Evolutionary conservation across 2,797 vertebrate species (phyloP).

Genomic region (Simalia tracyae): DNA sequence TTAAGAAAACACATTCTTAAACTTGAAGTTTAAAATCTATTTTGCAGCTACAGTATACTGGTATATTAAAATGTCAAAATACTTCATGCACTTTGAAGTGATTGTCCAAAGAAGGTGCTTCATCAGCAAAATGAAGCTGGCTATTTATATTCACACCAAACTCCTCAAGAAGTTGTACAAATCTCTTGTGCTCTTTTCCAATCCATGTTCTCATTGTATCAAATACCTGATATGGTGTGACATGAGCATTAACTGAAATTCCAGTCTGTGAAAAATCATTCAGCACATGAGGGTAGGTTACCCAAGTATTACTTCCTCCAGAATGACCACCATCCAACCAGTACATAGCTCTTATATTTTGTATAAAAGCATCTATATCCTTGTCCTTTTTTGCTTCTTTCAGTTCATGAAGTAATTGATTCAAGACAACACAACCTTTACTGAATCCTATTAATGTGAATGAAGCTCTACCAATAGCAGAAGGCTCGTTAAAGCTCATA

Average conservation of each 20-base stretch:
- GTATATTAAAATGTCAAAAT: conserved; percentile 67
- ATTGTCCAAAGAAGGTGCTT: conserved; percentile 88
- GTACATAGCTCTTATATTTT: conserved; percentile 84
- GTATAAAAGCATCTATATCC: conserved; percentile 77
- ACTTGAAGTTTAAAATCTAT: conserved; percentile 48
- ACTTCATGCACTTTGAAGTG: conserved; percentile 93
- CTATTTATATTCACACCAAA: conserved; percentile 80
- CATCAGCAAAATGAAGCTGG: conserved; percentile 88
- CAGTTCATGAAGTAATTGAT: conserved; percentile 93
- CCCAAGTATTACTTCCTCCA: conserved; percentile 93
- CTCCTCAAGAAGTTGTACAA: conserved; percentile 86
- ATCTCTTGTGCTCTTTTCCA: conserved; percentile 88
- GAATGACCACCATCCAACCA: conserved; percentile 98
- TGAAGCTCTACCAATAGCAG: conserved; percentile 71
- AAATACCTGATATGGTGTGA: conserved; percentile 93
- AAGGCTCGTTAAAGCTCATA: conserved; percentile 58
- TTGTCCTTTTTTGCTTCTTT: conserved; percentile 83
- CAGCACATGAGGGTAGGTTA: conserved; percentile 84
- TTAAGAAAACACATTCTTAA: conserved; percentile 37
- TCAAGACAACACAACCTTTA: conserved; percentile 98
- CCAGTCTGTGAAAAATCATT: conserved; percentile 83
- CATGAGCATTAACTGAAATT: conserved; percentile 86
- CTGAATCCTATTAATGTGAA: conserved; percentile 94
- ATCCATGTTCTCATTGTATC: conserved; percentile 97
- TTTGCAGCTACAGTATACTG: conserved; percentile 45